Evolutionary conservation across 2,113 vertebrate genomes (phyloP), one percentile per base, ranked within the genome.

Genomic region (Rhinichthys klamathensis): DNA sequence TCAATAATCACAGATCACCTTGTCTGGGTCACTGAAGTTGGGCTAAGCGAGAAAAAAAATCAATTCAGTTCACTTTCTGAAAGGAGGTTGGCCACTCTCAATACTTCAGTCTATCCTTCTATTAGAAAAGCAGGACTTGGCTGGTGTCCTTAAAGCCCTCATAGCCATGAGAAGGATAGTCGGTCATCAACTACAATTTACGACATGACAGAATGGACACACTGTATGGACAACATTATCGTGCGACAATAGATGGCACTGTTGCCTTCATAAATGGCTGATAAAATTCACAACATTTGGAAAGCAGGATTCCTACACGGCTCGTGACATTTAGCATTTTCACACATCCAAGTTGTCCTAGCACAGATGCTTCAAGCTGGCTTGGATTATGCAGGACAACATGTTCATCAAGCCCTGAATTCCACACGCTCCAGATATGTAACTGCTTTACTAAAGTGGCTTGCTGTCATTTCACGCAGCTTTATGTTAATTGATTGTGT

Each of bases 141-240:
- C 88, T 91, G 91, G 88, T 89, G 89, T 90, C 91, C 75, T 84
- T 79, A 82, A 73, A 80, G 61, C 83, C 60, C 73, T 75, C 60
- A n/a, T 84, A 27, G 56, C 38, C 60, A 56, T 73, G 25, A 38
- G 65, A 46, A 78, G 85, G 63, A 72, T 32, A 81, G 35, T 49
- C 16, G 21, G 70, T 86, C 85, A 87, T 87, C 74, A 83, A 85
- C 85, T 63, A 85, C 63, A 82, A 92, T 92, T 92, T 88, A 87
- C 87, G 88, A 91, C 91, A 89, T 91, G 91, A 90, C 86, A 92
- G 90, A 88, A 89, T 89, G 65, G 92, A 91, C 85, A 90, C 81
- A 60, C 54, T 12, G 65, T 70, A 61, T 85, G 74, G 54, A 6
- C 32, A 46, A 16, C 58, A 23, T 54, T 46, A 11, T 27, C 12